These are phyloP conservation scores for Pampus argenteus DNA, from an alignment of 2,797 vertebrate species.

Conservation along the genomic window DNA sequence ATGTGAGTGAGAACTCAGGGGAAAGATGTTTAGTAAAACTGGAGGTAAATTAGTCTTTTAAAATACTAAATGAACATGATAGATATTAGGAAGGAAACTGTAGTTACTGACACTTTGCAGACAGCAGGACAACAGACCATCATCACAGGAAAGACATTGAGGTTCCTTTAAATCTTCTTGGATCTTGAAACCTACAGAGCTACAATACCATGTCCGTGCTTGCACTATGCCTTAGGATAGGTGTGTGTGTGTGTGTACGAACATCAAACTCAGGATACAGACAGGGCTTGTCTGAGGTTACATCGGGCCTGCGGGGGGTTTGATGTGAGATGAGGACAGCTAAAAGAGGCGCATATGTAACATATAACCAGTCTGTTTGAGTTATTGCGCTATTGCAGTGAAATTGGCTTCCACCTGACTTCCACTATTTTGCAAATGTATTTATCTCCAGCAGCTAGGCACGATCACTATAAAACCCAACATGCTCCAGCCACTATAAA, in stretches of 20 bases:
- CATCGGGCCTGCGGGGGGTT: slow-evolving; percentile 48
- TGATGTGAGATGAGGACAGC: slow-evolving; percentile 35
- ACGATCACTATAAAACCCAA: neutral
- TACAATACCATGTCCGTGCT: neutral
- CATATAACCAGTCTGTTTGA: neutral
- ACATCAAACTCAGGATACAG: slow-evolving; percentile 14
- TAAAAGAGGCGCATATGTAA: neutral
- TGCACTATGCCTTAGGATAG: slow-evolving; percentile 10
- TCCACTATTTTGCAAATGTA: neutral
- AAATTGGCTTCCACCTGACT: neutral
- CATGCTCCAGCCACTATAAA: neutral
- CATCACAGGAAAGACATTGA: neutral
- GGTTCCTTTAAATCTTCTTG: neutral
- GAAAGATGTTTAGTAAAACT: slow-evolving; percentile 16
- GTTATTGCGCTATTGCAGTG: neutral
- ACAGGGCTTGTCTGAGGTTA: slow-evolving; percentile 46
- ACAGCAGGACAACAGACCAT: neutral
- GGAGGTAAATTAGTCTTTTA: too few species aligned
- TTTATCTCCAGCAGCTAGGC: neutral
- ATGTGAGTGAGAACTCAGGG: slow-evolving; percentile 8
- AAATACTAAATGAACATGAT: too few species aligned
- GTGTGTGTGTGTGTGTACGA: neutral
- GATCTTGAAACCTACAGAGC: neutral
- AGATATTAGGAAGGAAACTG: slow-evolving; percentile 5
- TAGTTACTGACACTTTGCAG: neutral